A percentile compares a stretch with the other conserved stretches of the same genome.
Evolutionary conservation across 2,113 vertebrate species (phyloP).

Genomic region (Octodon degus): DNA sequence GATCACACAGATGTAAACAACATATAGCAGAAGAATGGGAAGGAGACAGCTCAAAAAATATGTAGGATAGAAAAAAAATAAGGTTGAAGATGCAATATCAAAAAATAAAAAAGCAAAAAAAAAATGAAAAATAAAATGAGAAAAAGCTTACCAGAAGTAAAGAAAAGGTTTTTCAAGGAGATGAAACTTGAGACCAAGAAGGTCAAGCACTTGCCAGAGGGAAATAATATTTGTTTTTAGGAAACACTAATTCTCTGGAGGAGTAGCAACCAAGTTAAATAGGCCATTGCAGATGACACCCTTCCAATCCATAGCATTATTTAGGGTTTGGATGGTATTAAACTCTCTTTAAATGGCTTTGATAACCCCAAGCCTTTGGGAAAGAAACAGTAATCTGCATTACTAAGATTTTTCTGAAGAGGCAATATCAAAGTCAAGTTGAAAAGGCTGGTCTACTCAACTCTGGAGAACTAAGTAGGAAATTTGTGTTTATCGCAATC

Average conservation of each 20-base stretch:
- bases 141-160: background rate
- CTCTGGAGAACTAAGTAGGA: constrained; percentile 42
- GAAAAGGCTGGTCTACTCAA: constrained; percentile 54
- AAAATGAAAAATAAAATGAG: background rate
- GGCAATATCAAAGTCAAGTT: constrained; percentile 25
- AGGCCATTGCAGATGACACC: background rate
- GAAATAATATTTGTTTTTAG: background rate
- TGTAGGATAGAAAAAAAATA: background rate
- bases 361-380: background rate
- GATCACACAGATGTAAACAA: background rate
- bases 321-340: background rate
- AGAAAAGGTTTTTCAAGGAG: background rate
- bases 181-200: background rate
- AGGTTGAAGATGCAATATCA: background rate
- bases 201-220: background rate
- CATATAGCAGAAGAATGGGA: background rate
- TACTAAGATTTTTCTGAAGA: constrained; percentile 54
- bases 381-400: constrained; percentile 38
- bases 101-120: constrained; percentile 34
- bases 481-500: constrained; percentile 37
- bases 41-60: background rate
- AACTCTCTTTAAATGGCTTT: constrained; percentile 44
- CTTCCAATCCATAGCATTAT: constrained; percentile 63
- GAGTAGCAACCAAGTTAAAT: background rate
- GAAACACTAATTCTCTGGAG: background rate